Conservation (phyloP, 2,113 vertebrate genomes). For the Emydura subglobosa region DNA sequence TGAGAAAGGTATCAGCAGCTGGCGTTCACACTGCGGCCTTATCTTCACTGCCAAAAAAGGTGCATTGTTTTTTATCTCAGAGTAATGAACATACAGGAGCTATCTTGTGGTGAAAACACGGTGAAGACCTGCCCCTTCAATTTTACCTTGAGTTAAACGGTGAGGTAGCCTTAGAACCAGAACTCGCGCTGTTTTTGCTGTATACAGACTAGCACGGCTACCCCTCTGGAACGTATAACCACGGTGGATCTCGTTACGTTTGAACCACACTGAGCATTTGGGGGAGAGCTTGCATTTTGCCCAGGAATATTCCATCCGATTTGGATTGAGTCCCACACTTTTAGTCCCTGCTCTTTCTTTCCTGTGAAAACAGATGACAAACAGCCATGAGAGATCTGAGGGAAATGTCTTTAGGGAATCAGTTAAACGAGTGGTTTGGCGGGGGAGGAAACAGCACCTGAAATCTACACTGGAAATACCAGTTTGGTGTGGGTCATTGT, state of each 20-base stretch:
- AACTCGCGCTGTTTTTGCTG: too few species aligned
- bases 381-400: conserved; percentile 11
- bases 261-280: background rate
- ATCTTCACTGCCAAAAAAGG: background rate
- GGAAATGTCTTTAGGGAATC: background rate
- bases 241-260: background rate
- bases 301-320: background rate
- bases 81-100: background rate
- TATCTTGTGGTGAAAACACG: background rate
- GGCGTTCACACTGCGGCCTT: background rate
- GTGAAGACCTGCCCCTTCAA: too few species aligned
- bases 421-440: background rate
- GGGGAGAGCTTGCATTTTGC: background rate
- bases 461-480: conserved; percentile 13
- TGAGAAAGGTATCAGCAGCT: background rate
- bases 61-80: background rate
- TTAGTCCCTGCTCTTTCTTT: background rate
- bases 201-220: too few species aligned
- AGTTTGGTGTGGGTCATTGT: background rate
- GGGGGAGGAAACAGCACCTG: background rate
- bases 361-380: background rate
- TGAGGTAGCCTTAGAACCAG: too few species aligned
- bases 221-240: too few species aligned
- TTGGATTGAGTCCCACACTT: background rate
- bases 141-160: too few species aligned